Evolutionary conservation across 2,888 invertebrate genomes (phyloP).

Genomic region (Pheosia gnoma): DNA sequence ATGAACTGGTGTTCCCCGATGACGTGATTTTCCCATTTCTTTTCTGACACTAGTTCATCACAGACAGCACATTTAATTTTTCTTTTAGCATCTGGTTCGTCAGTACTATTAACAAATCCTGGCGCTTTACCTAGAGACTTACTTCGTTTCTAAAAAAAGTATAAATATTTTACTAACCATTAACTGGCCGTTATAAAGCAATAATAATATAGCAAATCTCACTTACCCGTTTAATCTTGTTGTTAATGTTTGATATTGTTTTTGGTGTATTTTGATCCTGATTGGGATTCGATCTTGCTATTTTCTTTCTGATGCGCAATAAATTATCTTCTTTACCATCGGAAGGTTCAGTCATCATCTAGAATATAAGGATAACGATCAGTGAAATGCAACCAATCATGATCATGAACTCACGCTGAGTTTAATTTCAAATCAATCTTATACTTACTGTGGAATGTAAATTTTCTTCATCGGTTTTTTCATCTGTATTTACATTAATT

Average conservation of each 20-base stretch:
- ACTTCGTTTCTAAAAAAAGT: conserved; percentile 25
- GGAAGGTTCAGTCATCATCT: conserved; percentile 6
- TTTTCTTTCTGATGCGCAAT: not conserved
- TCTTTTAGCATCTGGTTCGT: conserved; percentile 31
- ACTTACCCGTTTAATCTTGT: conserved; percentile 16
- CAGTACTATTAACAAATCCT: not conserved
- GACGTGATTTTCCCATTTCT: conserved; percentile 54
- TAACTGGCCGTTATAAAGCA: too few species aligned
- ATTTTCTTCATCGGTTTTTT: not conserved
- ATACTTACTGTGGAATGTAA: not conserved
- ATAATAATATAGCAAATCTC: not conserved
- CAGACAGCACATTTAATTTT: conserved; percentile 55
- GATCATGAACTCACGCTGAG: not conserved
- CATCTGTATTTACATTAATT: not conserved
- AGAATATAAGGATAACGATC: conserved; percentile 8
- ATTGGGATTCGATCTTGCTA: not conserved
- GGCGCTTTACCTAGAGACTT: not conserved
- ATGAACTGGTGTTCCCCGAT: conserved; percentile 47
- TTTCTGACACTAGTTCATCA: conserved; percentile 34
- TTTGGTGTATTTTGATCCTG: conserved; percentile 3
- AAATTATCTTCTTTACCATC: not conserved
- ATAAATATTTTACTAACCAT: not conserved
- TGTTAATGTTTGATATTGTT: conserved; percentile 1
- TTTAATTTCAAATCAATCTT: not conserved
- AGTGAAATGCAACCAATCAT: not conserved